phyloP scores from a whole-genome alignment of 2,888 invertebrate genomes.

The Alentia gelatinosa region DNA sequence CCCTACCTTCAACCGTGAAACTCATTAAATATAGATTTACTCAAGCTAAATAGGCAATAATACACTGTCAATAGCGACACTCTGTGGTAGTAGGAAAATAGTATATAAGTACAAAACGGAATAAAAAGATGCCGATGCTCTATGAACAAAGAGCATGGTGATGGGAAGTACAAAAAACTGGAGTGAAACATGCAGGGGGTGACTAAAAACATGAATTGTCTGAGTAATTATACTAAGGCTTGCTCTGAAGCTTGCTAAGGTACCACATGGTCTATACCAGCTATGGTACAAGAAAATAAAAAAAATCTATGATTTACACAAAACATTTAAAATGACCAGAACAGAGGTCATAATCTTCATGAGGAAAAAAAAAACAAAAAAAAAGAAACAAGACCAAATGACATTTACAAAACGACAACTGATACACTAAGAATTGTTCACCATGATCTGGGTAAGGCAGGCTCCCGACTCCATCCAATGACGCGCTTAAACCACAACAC shows the following conservation, averaged over 20 bases:
- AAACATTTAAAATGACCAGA: constrained; percentile 40
- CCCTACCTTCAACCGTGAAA: background rate
- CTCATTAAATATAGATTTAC: constrained; percentile 19
- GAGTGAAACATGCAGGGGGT: background rate
- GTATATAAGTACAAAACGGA: constrained; percentile 32
- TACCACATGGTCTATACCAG: background rate
- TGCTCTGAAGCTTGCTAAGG: background rate
- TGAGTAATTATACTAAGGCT: background rate
- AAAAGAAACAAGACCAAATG: no score
- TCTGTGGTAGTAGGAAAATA: constrained; percentile 32
- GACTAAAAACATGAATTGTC: background rate
- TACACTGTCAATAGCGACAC: constrained; percentile 17
- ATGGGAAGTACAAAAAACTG: background rate
- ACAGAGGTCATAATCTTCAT: background rate
- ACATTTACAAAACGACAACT: constrained; percentile 20
- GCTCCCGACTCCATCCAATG: background rate
- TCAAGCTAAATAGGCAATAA: constrained; percentile 16
- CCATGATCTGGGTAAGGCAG: background rate
- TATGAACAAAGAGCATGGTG: background rate
- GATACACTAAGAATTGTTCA: background rate
- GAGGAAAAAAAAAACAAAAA: background rate
- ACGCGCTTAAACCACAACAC: background rate
- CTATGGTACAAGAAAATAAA: background rate
- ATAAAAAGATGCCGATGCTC: background rate
- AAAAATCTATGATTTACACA: background rate